A percentile compares a stretch with the other conserved stretches of the same genome.
Evolutionary conservation across 2,113 vertebrate genomes (phyloP).

Genomic region (Dromaius novaehollandiae): DNA sequence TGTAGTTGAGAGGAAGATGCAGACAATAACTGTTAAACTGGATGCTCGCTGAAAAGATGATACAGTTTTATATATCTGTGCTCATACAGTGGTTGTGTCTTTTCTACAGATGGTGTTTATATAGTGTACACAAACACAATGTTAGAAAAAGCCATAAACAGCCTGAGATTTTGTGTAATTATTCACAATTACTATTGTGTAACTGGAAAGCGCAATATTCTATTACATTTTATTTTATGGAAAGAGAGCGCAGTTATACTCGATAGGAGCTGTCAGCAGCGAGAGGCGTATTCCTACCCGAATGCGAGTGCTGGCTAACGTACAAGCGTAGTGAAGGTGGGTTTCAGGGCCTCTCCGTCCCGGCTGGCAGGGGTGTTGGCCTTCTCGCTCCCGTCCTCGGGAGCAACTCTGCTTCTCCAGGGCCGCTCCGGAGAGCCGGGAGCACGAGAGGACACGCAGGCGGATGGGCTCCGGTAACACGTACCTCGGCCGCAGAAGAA

Average conservation of each 20-base stretch:
- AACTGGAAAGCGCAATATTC: conserved; percentile 65
- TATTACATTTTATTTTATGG: conserved; percentile 65
- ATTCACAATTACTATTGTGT: conserved; percentile 70
- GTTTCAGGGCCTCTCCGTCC: neutral
- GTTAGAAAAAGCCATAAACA: conserved; percentile 65
- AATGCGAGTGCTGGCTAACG: conserved; percentile 15
- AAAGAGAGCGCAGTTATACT: conserved; percentile 39
- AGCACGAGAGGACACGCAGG: neutral
- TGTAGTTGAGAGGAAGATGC: neutral
- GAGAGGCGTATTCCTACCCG: conserved; percentile 45
- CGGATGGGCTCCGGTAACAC: neutral
- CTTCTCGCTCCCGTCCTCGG: neutral
- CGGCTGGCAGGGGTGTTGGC: neutral
- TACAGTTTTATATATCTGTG: conserved; percentile 6
- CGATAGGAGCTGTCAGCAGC: conserved; percentile 55
- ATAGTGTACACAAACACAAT: conserved; percentile 53
- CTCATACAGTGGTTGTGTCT: conserved; percentile 52
- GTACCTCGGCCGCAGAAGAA: neutral
- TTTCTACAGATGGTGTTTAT: conserved; percentile 77
- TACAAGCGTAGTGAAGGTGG: neutral
- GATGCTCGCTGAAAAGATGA: conserved; percentile 3
- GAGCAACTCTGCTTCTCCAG: neutral
- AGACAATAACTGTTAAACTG: neutral
- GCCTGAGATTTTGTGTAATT: conserved; percentile 61
- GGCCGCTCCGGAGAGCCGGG: neutral